Conservation (phyloP, 2,888 invertebrate species). For the Acrobasis suavella region DNA sequence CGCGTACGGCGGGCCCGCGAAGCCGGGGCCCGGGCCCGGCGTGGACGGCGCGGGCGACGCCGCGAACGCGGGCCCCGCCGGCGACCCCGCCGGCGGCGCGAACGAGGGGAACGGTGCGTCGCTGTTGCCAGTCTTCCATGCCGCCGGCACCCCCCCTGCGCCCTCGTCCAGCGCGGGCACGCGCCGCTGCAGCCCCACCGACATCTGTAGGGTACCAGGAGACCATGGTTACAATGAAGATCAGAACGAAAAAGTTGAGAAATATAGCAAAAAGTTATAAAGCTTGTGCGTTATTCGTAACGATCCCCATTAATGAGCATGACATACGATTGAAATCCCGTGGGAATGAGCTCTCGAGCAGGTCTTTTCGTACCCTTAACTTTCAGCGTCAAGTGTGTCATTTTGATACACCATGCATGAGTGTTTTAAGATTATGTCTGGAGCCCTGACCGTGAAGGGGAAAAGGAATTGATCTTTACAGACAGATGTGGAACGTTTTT, state of each 20-base stretch:
- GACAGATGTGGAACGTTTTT: too few species aligned
- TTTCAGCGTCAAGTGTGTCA: too few species aligned
- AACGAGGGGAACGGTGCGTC: constrained; percentile 87
- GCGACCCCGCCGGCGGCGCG: constrained; percentile 91
- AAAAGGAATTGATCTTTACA: too few species aligned
- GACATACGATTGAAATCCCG: background rate
- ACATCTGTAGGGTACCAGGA: constrained; percentile 64
- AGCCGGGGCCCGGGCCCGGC: constrained; percentile 89
- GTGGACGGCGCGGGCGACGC: constrained; percentile 86
- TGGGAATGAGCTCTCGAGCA: background rate
- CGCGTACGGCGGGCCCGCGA: constrained; percentile 85
- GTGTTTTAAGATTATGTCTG: too few species aligned
- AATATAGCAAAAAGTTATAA: background rate
- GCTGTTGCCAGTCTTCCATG: constrained; percentile 87
- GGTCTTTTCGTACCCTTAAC: background rate
- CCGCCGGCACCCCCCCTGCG: constrained; percentile 76
- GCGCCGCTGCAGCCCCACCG: constrained; percentile 93
- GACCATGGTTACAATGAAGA: background rate
- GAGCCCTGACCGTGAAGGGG: too few species aligned
- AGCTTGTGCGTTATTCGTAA: background rate
- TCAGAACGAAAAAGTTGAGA: background rate
- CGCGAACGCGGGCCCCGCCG: constrained; percentile 86
- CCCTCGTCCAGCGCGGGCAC: constrained; percentile 80
- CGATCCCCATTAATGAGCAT: background rate
- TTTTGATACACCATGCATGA: too few species aligned